Percentiles rank a stretch among this genome's conserved stretches.
Evolutionary conservation across 2,888 invertebrate species (phyloP).

Genomic region (Aethes cnicana): DNA sequence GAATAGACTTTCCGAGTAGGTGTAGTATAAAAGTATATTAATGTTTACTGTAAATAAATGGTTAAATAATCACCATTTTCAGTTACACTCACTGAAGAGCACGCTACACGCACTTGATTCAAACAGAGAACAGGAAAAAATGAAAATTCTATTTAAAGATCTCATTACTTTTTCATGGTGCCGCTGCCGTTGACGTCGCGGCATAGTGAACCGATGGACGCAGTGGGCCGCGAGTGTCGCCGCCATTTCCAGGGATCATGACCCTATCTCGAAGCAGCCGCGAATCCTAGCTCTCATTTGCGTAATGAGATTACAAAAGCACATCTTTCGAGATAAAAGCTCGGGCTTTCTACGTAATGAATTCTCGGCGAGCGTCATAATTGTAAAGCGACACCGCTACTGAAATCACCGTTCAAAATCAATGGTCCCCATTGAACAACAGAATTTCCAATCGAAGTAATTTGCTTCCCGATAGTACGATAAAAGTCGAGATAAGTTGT

Average conservation of each 20-base stretch:
- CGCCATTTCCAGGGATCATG: constrained; percentile 73
- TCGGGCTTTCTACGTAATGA: constrained; percentile 74
- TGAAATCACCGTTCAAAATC: constrained; percentile 29
- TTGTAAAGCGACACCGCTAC: constrained; percentile 46
- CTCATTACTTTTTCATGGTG: constrained; percentile 9
- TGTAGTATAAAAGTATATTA: too few relatives aligned
- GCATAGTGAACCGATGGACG: constrained; percentile 52
- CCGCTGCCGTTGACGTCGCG: constrained; percentile 5
- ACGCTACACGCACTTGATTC: too few relatives aligned
- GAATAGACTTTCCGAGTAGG: too few relatives aligned
- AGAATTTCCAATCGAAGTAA: constrained; percentile 15
- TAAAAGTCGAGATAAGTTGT: constrained; percentile 24
- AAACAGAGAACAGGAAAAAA: too few relatives aligned
- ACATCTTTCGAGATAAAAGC: constrained; percentile 79
- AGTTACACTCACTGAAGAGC: too few relatives aligned
- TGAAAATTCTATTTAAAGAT: too few relatives aligned
- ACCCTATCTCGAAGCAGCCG: constrained; percentile 71
- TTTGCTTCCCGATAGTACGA: constrained; percentile 17
- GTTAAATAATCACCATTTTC: too few relatives aligned
- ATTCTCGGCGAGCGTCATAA: constrained; percentile 66
- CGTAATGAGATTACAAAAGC: constrained; percentile 82
- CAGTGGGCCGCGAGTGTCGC: constrained; percentile 62
- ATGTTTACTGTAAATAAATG: too few relatives aligned
- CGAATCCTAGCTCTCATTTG: constrained; percentile 77
- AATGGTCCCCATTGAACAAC: constrained; percentile 27